Evolutionary conservation across 2,888 invertebrate species (phyloP).

Genomic region (Brachyptera putata): DNA sequence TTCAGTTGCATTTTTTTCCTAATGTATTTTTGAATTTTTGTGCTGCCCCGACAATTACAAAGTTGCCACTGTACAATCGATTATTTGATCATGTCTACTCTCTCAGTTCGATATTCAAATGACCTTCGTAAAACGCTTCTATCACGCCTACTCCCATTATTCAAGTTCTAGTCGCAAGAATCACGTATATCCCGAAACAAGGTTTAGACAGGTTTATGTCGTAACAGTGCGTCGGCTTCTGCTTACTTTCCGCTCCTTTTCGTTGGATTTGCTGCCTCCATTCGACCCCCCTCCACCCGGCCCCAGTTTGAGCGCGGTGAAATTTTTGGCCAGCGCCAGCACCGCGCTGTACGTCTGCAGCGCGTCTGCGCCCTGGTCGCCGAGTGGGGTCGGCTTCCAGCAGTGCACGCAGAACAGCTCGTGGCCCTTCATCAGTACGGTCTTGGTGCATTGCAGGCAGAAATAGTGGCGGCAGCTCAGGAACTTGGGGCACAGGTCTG

Average conservation of each 20-base stretch:
- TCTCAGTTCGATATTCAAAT: too few relatives aligned
- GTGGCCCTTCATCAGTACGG: slow-evolving; percentile 59
- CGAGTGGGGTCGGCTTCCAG: slow-evolving; percentile 67
- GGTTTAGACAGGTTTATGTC: too few relatives aligned
- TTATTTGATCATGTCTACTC: too few relatives aligned
- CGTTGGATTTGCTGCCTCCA: slow-evolving; percentile 42
- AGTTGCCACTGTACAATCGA: too few relatives aligned
- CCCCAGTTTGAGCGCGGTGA: slow-evolving; percentile 55
- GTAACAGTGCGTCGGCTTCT: too few relatives aligned
- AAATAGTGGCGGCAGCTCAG: slow-evolving; percentile 73
- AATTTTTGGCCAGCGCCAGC: slow-evolving; percentile 61
- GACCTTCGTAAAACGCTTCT: too few relatives aligned
- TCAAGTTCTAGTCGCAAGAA: too few relatives aligned
- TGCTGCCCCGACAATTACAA: too few relatives aligned
- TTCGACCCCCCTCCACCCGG: slow-evolving; percentile 42
- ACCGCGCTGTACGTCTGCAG: slow-evolving; percentile 65
- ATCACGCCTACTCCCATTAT: too few relatives aligned
- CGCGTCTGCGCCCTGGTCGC: slow-evolving; percentile 62
- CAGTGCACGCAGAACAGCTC: slow-evolving; percentile 58
- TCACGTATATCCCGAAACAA: too few relatives aligned
- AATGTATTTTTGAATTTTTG: too few relatives aligned
- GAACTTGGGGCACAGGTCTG: slow-evolving; percentile 66
- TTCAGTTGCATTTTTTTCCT: too few relatives aligned
- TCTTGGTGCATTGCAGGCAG: slow-evolving; percentile 69
- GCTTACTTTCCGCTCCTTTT: slow-evolving; percentile 34